These are phyloP conservation scores for Propithecus coquereli DNA, from an alignment of 2,113 vertebrate species.

Conservation along the genomic window DNA sequence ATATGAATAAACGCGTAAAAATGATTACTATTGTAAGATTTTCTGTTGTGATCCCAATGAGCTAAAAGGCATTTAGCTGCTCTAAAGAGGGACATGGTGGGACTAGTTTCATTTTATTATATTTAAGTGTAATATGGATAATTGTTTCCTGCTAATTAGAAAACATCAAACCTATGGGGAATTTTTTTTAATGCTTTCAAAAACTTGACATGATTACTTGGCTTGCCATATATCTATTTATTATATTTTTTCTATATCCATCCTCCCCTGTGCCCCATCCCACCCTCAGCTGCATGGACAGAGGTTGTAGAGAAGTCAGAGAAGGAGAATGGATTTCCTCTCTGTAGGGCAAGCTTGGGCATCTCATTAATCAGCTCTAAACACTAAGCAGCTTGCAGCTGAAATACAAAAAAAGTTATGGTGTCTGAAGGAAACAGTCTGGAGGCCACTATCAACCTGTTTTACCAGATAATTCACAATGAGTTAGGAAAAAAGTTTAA, in stretches of 20 bases:
- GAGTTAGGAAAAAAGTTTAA: background rate
- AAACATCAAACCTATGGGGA: background rate
- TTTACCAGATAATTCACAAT: background rate
- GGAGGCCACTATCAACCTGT: background rate
- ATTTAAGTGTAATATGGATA: slow-evolving; percentile 16
- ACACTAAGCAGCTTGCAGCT: background rate
- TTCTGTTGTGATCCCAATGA: slow-evolving; percentile 17
- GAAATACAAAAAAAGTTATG: background rate
- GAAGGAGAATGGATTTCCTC: background rate
- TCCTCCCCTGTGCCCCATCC: background rate
- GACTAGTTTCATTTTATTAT: background rate
- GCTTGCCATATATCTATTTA: background rate
- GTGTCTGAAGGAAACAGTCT: background rate
- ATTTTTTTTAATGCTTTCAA: background rate
- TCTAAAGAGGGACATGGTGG: background rate
- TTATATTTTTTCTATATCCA: background rate
- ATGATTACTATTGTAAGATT: slow-evolving; percentile 10
- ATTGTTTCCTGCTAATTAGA: slow-evolving; percentile 21
- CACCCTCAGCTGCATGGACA: background rate
- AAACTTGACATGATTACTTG: background rate
- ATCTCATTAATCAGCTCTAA: background rate
- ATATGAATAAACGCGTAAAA: slow-evolving; percentile 9
- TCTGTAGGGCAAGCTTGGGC: background rate
- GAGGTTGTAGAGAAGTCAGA: background rate
- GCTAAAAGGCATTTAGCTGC: background rate